Evolutionary conservation across 2,797 vertebrate genomes (phyloP).

Genomic region (Protosalanx chinensis): DNA sequence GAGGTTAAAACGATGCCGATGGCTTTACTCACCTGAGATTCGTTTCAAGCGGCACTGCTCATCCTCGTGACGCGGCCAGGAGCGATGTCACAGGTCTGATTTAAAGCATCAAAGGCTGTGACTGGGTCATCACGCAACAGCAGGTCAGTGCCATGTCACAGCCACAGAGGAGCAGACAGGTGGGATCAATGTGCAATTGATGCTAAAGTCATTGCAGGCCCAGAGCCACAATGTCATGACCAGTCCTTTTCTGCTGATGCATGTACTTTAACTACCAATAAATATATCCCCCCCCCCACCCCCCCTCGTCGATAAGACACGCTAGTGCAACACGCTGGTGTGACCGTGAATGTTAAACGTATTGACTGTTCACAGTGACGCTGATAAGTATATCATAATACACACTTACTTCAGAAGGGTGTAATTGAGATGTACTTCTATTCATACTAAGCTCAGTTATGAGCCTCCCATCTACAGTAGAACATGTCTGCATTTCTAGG

Average conservation of each 20-base stretch:
- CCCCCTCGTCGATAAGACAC: slow-evolving; percentile 14
- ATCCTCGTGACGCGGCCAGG: background rate
- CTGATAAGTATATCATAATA: background rate
- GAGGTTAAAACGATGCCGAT: background rate
- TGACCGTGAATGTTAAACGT: slow-evolving; percentile 19
- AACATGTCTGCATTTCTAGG: background rate
- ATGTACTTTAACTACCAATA: slow-evolving; percentile 10
- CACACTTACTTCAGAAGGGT: too few relatives aligned
- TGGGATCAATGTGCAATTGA: slow-evolving; percentile 24
- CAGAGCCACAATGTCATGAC: slow-evolving; percentile 22
- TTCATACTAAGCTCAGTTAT: background rate
- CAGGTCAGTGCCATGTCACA: slow-evolving; percentile 6
- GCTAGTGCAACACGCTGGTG: background rate
- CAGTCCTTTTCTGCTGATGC: slow-evolving; percentile 7
- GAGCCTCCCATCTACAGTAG: background rate
- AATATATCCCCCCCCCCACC: slow-evolving; percentile 5
- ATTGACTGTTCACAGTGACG: background rate
- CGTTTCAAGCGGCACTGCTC: background rate
- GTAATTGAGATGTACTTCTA: background rate
- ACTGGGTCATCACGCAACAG: background rate
- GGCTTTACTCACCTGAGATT: background rate
- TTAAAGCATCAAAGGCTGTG: slow-evolving; percentile 11
- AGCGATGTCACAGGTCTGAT: background rate
- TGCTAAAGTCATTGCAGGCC: slow-evolving; percentile 14
- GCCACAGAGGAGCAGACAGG: slow-evolving; percentile 1